Conservation (phyloP, 2,888 invertebrate genomes). For the Phyllotreta striolata region DNA sequence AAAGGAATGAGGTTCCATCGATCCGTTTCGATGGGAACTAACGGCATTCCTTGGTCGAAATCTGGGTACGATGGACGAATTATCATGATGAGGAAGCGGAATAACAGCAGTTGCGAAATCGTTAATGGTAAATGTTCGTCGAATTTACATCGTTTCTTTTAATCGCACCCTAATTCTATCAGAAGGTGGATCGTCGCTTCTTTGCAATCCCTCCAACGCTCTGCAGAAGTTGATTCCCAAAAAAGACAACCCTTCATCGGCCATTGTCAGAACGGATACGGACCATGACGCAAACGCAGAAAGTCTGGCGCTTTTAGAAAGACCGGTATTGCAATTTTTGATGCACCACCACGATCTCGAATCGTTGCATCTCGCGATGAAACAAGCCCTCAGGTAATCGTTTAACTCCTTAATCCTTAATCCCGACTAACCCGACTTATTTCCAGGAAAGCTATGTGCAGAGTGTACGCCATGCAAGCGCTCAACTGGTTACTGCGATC, state of each 20-base stretch:
- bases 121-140: slow-evolving; percentile 58
- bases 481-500: slow-evolving; percentile 94
- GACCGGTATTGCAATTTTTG: slow-evolving; percentile 89
- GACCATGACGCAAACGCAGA: slow-evolving; percentile 59
- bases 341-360: slow-evolving; percentile 86
- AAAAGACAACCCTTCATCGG: slow-evolving; percentile 66
- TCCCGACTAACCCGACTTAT: slow-evolving; percentile 9
- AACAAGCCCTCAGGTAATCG: slow-evolving; percentile 78
- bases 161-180: slow-evolving; percentile 8
- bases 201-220: slow-evolving; percentile 90
- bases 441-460: slow-evolving; percentile 73
- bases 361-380: slow-evolving; percentile 84
- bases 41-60: slow-evolving; percentile 68
- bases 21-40: slow-evolving; percentile 86
- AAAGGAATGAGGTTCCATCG: slow-evolving; percentile 77
- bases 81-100: slow-evolving; percentile 70
- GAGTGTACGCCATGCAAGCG: slow-evolving; percentile 91
- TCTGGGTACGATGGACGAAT: slow-evolving; percentile 67
- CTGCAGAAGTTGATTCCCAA: slow-evolving; percentile 81
- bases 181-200: slow-evolving; percentile 81
- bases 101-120: slow-evolving; percentile 75
- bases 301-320: slow-evolving; percentile 69
- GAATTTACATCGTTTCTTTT: neutral
- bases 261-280: slow-evolving; percentile 55
- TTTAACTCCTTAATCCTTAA: neutral